phyloP scores from a whole-genome alignment of 1,140 invertebrate species.

The Bilobella aurantiaca region DNA sequence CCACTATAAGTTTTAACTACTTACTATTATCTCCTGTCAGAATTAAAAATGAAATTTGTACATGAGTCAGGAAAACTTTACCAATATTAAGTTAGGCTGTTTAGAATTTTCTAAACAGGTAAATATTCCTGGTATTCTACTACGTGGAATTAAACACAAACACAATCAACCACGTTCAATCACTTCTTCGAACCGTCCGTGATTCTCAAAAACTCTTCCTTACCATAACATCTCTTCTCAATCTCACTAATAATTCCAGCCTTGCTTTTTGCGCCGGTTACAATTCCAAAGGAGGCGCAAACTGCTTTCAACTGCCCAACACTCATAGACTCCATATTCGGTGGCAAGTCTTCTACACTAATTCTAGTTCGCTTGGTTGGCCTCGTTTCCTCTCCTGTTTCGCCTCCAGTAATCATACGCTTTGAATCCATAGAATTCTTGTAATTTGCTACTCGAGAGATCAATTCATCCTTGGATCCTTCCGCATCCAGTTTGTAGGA shows the following conservation, averaged over 20 bases:
- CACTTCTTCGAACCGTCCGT: slow-evolving; percentile 10
- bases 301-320: slow-evolving; percentile 15
- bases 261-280: slow-evolving; percentile 5
- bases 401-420: slow-evolving; percentile 13
- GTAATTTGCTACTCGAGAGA: not conserved
- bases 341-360: slow-evolving; percentile 8
- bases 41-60: too few species aligned
- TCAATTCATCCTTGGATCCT: slow-evolving; percentile 15
- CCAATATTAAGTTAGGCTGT: too few species aligned
- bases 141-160: too few species aligned
- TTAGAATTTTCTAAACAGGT: too few species aligned
- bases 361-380: not conserved
- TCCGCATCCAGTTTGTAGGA: slow-evolving; percentile 9
- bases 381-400: not conserved
- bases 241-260: slow-evolving; percentile 15
- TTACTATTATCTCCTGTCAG: too few species aligned
- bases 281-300: slow-evolving; percentile 11
- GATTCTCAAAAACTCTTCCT: slow-evolving; percentile 8
- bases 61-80: too few species aligned
- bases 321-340: slow-evolving; percentile 21
- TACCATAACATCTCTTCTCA: slow-evolving; percentile 8
- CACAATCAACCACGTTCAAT: too few species aligned
- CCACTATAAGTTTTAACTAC: too few species aligned
- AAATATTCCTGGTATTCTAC: too few species aligned
- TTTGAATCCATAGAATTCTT: slow-evolving; percentile 14